Base-by-base conservation (phyloP, 2,888 invertebrate genomes). In the Eretmocerus hayati region DNA sequence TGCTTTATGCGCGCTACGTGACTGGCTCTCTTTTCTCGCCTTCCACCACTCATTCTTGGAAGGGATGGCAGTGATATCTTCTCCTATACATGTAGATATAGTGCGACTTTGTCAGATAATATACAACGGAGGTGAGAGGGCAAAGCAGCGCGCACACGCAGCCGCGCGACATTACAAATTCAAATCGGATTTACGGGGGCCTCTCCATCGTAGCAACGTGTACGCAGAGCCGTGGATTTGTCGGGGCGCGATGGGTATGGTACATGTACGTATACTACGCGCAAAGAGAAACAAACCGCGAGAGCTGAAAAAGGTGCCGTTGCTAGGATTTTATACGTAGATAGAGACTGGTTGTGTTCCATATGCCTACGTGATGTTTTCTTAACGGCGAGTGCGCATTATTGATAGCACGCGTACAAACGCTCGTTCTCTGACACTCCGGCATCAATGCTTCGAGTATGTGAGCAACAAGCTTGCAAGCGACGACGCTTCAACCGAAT, bases 1-100 rank as follows among this genome's bases (percentile, higher is more conserved):
- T 65, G 60, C 58, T 66, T 66, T 65, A 66, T 62, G 63, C 59
- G 61, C 54, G 52, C 52, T 57, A 65, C 65, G 65, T 66, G 65
- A 62, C 64, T 58, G 52, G 56, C 43, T 39, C 31, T 36, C 21
- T 6, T 23, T 41, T 18, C 19, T 15, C 2, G 3, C 4, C 23
- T 16, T 35, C 39, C 9, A 31, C 32, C 20, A n/a, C 16, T 3
- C 26, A 20, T 20, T 35, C 32, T 23, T 30, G 26, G 26, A 11
- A 26, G 26, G 26, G 26, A 11, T 11, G 26, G 26, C 11, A 26
- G 26, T 11, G 26, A 26, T 26, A 26, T 6, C 26, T 26, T 6
- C 26, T 26, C 26, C 26, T 6, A 6, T 6, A 9, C 26, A 11
- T 11, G n/a, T n/a, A n/a, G n/a, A n/a, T n/a, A n/a, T n/a, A n/a